Conservation (phyloP, 2,113 vertebrate species). For the Hiodon alosoides region DNA sequence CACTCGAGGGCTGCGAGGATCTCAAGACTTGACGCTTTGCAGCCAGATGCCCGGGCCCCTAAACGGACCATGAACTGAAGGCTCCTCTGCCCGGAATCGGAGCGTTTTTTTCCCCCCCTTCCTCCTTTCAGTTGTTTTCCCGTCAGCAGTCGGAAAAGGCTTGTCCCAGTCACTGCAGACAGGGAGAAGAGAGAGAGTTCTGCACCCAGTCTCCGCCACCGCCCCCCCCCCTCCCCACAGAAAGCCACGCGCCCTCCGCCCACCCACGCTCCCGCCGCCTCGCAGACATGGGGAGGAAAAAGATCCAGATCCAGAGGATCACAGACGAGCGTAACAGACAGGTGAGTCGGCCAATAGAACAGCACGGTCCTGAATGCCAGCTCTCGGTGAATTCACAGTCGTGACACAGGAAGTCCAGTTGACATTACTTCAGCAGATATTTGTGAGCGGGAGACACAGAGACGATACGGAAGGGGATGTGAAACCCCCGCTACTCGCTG, state of each 20-base stretch:
- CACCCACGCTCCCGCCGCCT: conserved; percentile 35
- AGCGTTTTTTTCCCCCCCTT: not conserved
- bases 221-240: conserved; percentile 25
- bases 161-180: not conserved
- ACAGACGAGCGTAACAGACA: conserved; percentile 95
- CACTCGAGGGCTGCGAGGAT: not conserved
- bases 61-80: conserved; percentile 21
- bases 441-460: not conserved
- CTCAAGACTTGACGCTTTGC: not conserved
- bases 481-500: not conserved
- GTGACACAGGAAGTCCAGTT: not conserved
- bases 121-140: not conserved
- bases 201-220: not conserved
- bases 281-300: conserved; percentile 92
- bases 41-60: not conserved
- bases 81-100: not conserved
- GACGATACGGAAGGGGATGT: not conserved
- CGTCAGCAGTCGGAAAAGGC: not conserved
- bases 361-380: not conserved
- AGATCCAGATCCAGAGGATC: conserved; percentile 98
- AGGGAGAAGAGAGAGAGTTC: not conserved
- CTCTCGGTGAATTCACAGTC: not conserved
- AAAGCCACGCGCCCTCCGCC: conserved; percentile 42
- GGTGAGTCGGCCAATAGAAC: conserved; percentile 54
- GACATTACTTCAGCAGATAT: not conserved